Evolutionary conservation across 1,140 invertebrate genomes (phyloP), one percentile per base, ranked within the genome.

Genomic region (Lamellibrachia luymesi): DNA sequence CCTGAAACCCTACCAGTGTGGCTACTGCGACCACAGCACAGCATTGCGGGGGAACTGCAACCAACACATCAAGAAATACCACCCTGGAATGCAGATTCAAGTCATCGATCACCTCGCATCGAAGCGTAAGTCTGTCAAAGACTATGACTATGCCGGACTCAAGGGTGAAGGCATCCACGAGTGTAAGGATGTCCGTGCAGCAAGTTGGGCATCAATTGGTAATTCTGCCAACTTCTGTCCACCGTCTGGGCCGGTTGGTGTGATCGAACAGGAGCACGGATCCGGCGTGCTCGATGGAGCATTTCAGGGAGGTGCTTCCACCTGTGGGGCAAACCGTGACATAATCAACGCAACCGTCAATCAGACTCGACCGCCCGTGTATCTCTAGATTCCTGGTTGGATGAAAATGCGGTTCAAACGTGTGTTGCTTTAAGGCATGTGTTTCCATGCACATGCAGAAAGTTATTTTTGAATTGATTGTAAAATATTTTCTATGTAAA

Each of bases 41-140:
- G 93, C 93, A 6, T 50, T 94, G 38, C 51, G 93, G 90, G 93
- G 93, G 0, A 94, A 94, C 92, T 94, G 93, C 91, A 94, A 94
- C 89, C 93, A 94, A 49, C 93, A 94, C 93, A 93, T 93, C 51
- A 80, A 91, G 49, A 94, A 94, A 51, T 64, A 93, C 89, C 93
- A 94, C 91, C 93, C 93, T 1, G 93, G 92, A n/a, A 51, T 91
- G 92, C 93, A 92, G 64, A 51, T 94, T 10, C 10, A 51, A 13
- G 93, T 94, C 91, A 94, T 93, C 6, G 93, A 94, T 17, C 64
- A 80, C 64, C 64, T 80, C 64, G 64, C 64, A 10, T 80, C 64
- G 64, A 80, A 80, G 17, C 64, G 64, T 22, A 80, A 80, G 13
- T 80, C 64, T 17, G 64, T 80, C 64, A 80, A 80, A 50, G 90